These are phyloP conservation scores for Euthynnus affinis DNA, from an alignment of 2,797 vertebrate genomes.

Conservation along the genomic window DNA sequence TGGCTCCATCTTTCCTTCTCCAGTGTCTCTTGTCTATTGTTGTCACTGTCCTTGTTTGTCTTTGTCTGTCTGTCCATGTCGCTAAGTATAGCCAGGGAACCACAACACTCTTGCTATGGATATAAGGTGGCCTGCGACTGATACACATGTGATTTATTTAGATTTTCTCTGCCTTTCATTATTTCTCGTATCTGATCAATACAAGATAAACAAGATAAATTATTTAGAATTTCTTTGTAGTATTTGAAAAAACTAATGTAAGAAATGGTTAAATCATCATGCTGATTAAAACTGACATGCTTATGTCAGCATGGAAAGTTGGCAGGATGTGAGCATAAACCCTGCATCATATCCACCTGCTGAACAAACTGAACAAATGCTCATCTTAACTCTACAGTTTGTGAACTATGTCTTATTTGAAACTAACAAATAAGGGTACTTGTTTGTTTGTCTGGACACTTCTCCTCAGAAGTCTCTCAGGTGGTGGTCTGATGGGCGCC, in stretches of 20 bases:
- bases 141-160: background rate
- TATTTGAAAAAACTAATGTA: background rate
- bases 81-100: slow-evolving; percentile 19
- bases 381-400: slow-evolving; percentile 18
- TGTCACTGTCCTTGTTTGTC: slow-evolving; percentile 68
- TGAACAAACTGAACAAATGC: slow-evolving; percentile 8
- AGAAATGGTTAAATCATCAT: background rate
- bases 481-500: background rate
- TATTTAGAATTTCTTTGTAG: slow-evolving; percentile 10
- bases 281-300: background rate
- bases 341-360: slow-evolving; percentile 31
- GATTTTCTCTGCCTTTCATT: background rate
- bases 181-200: background rate
- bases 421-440: background rate
- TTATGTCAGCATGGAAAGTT: slow-evolving; percentile 21
- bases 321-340: slow-evolving; percentile 17
- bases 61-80: slow-evolving; percentile 48
- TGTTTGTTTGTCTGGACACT: slow-evolving; percentile 26
- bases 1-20: slow-evolving; percentile 59
- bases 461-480: slow-evolving; percentile 18
- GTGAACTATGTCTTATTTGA: slow-evolving; percentile 27
- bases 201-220: slow-evolving; percentile 14
- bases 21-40: slow-evolving; percentile 63
- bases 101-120: slow-evolving; percentile 7
- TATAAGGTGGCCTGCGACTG: slow-evolving; percentile 10